Conservation (phyloP, 2,113 vertebrate genomes). For the Rhipidura dahli region DNA sequence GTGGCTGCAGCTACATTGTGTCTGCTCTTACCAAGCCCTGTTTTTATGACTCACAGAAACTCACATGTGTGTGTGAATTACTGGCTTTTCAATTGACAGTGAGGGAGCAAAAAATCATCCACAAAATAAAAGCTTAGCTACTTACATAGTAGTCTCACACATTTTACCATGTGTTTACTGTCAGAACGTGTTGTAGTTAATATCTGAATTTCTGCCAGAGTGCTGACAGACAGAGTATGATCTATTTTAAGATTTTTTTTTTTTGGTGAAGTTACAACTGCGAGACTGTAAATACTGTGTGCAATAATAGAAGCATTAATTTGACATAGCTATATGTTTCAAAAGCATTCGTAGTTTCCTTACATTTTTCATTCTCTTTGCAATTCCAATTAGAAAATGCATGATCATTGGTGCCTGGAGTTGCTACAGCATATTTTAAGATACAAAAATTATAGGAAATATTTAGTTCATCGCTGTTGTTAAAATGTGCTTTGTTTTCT, state of each 20-base stretch:
- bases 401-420: not conserved
- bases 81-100: conserved; percentile 15
- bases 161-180: conserved; percentile 56
- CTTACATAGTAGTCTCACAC: conserved; percentile 26
- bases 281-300: conserved; percentile 23
- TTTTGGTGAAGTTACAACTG: conserved; percentile 18
- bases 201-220: conserved; percentile 46
- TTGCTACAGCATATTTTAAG: not conserved
- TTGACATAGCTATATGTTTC: conserved; percentile 4
- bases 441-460: not conserved
- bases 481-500: not conserved
- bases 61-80: not conserved
- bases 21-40: not conserved
- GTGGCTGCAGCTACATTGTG: not conserved
- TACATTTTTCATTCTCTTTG: not conserved
- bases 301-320: conserved; percentile 36
- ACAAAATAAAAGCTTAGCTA: conserved; percentile 36
- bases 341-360: not conserved
- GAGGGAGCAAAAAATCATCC: conserved; percentile 27
- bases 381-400: not conserved
- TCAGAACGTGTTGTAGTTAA: conserved; percentile 44
- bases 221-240: conserved; percentile 39
- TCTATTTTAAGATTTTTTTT: conserved; percentile 8
- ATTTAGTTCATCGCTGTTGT: not conserved
- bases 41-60: conserved; percentile 26